These are phyloP conservation scores for Monochamus alternatus DNA, from an alignment of 2,888 invertebrate species.

Conservation along the genomic window DNA sequence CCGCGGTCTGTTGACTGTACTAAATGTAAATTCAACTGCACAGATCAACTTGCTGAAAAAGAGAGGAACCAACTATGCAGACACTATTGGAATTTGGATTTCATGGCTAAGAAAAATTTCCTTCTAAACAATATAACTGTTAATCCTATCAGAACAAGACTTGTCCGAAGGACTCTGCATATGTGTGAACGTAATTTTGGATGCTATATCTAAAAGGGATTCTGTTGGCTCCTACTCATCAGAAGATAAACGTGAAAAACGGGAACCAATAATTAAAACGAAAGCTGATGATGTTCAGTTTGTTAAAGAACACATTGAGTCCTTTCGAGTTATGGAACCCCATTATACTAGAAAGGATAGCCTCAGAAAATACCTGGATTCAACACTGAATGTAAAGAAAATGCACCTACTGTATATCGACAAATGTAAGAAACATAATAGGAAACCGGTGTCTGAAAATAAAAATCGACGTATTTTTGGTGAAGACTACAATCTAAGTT, in stretches of 20 bases:
- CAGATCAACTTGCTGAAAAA: not conserved
- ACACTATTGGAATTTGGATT: conserved; percentile 15
- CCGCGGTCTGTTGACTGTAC: not conserved
- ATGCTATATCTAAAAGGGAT: conserved; percentile 2
- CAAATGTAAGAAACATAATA: conserved; percentile 16
- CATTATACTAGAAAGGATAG: conserved; percentile 6
- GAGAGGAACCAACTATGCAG: conserved; percentile 5
- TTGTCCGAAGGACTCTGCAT: not conserved
- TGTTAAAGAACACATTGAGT: conserved; percentile 23
- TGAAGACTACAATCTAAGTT: conserved; percentile 21
- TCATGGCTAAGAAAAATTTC: conserved; percentile 8
- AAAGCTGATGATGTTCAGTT: conserved; percentile 27
- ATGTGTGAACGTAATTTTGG: not conserved
- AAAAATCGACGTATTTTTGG: conserved; percentile 20
- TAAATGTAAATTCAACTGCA: conserved; percentile 4
- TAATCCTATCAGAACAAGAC: not conserved
- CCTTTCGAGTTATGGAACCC: conserved; percentile 26
- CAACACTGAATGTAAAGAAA: conserved; percentile 7
- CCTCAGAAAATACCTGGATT: not conserved
- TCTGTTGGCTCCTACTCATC: conserved; percentile 10
- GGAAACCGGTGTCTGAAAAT: conserved; percentile 14
- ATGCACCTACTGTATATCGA: conserved; percentile 2
- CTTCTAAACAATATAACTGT: conserved; percentile 15
- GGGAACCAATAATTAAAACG: conserved; percentile 27
- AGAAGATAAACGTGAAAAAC: conserved; percentile 25